Base-by-base conservation (phyloP, 2,888 invertebrate species). In the Cyclophora albipunctata region DNA sequence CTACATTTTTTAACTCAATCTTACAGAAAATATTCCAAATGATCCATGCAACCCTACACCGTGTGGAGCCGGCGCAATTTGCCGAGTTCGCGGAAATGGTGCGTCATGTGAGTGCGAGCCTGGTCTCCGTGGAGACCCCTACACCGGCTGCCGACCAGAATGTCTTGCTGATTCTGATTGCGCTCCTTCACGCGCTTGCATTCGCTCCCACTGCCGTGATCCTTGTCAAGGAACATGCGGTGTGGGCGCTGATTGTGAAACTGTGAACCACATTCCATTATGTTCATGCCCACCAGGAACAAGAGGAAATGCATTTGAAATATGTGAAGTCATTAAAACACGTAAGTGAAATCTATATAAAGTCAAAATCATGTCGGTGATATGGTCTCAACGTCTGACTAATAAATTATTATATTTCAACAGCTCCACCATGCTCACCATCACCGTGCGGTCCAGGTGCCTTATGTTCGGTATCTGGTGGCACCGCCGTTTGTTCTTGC, bases 91-190 rank as follows among this genome's bases (percentile, higher is more conserved):
- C 53, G 94, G 94, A 57, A 90, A 90, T 7, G 90, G 90, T 3
- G 94, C 95, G 0, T 90, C 91, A 48, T 96, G 96, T 69, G 90
- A 91, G 49, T 96, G 95, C 78, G 82, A 92, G 50, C 90, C 91
- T 40, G 93, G 93, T 52, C 92, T 94, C 62, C 91, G 91, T 57
- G 95, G 95, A 34, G 94, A 94, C 76, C 94, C 95, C 0, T 93
- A 94, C 71, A 91, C 93, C 56, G 91, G 91, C 44, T 94, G 94
- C 69, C 90, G 94, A 59, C 96, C 96, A 0, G 97, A 96, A 78
- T 97, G 97, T 76, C 89, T 96, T 3, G 93, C 94, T 49, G 96
- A 96, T 71, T 93, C 94, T n/a, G 96, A 97, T 65, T 97, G 97
- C 78, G 91, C 95, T 0, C 91, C 94, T 50, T 92, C 95, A 59